Conservation (phyloP, 2,888 invertebrate species). For the Xestia xanthographa region DNA sequence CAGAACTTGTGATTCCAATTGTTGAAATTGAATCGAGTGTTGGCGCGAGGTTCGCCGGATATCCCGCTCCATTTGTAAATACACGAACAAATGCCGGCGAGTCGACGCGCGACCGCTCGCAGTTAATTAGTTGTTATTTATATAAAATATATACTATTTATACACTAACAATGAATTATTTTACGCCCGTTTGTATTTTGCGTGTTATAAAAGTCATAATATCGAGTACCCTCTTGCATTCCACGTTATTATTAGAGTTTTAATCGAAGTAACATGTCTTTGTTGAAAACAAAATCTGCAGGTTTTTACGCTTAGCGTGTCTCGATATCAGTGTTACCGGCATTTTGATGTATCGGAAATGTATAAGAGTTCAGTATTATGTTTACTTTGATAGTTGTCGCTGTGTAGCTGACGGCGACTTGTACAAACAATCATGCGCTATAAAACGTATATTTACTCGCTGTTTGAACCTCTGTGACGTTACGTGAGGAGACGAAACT, state of each 20-base stretch:
- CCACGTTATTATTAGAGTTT: conserved; percentile 82
- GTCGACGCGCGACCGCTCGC: conserved; percentile 46
- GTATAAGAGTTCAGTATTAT: conserved; percentile 79
- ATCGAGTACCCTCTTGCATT: conserved; percentile 86
- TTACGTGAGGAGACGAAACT: conserved; percentile 83
- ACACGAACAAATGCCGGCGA: conserved; percentile 60
- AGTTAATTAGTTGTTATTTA: conserved; percentile 78
- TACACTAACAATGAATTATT: conserved; percentile 79
- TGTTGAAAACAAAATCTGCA: conserved; percentile 62
- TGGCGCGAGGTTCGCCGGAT: conserved; percentile 29
- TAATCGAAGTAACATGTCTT: conserved; percentile 69
- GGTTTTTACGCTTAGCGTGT: conserved; percentile 71
- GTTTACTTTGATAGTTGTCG: conserved; percentile 64
- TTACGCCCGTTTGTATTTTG: conserved; percentile 77
- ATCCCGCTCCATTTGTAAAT: conserved; percentile 69
- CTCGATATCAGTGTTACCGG: conserved; percentile 68
- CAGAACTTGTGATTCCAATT: conserved; percentile 76
- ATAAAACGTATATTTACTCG: conserved; percentile 76
- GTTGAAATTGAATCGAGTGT: conserved; percentile 65
- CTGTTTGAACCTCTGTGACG: conserved; percentile 83
- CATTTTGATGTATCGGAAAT: conserved; percentile 66
- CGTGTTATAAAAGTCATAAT: conserved; percentile 70
- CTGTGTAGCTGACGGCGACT: conserved; percentile 56
- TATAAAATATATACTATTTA: conserved; percentile 81
- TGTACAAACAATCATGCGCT: conserved; percentile 77